Evolutionary conservation across 2,888 invertebrate genomes (phyloP).

Genomic region (Chrysolina oricalcia): DNA sequence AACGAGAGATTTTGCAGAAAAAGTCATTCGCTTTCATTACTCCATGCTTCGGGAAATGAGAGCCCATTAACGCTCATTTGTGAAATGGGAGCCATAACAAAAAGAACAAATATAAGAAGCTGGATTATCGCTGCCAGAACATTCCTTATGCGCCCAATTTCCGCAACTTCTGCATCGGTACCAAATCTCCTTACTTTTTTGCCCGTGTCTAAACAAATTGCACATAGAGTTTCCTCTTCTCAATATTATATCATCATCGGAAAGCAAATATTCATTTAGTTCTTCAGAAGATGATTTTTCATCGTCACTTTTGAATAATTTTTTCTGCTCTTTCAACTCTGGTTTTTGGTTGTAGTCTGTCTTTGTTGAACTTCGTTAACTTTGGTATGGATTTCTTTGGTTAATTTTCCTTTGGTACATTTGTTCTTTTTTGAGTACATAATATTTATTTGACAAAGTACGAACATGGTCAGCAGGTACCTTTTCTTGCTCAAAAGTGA

Average conservation of each 20-base stretch:
- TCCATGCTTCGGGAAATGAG: too few species aligned
- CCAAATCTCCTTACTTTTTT: neutral
- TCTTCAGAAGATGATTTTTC: too few species aligned
- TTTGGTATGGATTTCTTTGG: neutral
- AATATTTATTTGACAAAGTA: neutral
- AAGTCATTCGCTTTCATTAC: too few species aligned
- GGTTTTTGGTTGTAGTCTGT: too few species aligned
- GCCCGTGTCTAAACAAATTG: neutral
- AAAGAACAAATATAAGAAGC: too few species aligned
- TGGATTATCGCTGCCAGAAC: too few species aligned
- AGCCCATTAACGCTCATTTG: too few species aligned
- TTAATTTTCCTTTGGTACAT: too few species aligned
- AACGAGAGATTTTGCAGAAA: too few species aligned
- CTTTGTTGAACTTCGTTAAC: neutral
- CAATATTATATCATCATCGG: neutral
- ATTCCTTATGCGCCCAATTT: neutral
- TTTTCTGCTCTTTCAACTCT: too few species aligned
- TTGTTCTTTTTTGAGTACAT: neutral
- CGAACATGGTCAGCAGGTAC: neutral
- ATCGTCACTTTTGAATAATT: neutral
- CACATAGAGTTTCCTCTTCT: neutral
- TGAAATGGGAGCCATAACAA: too few species aligned
- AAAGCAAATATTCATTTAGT: too few species aligned
- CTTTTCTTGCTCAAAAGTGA: neutral
- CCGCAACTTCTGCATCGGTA: neutral